Evolutionary conservation across 2,797 vertebrate genomes (phyloP), one percentile per base, ranked within the genome.

Genomic region (Acanthopagrus latus): DNA sequence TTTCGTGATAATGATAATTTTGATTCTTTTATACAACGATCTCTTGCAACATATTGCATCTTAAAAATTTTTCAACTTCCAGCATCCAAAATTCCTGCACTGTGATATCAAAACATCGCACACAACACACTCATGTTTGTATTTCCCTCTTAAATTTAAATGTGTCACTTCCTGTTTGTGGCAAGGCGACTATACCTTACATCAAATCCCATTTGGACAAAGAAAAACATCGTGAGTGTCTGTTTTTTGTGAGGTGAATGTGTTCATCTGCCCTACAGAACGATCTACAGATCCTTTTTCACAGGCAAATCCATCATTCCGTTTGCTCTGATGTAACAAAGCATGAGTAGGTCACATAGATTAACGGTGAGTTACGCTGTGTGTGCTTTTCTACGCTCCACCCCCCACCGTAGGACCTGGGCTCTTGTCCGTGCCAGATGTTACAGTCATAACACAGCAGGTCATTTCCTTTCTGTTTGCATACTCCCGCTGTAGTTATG

Each of bases 361-460:
- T 88, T 86, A 84, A 72, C 70, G 67, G 20, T 43, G 78, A 83
- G 82, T 85, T 82, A 83, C 58, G 58, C 52, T 43, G 50, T 54
- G 50, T 54, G 56, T n/a, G 50, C 71, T 60, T 80, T 71, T 33
- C 27, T 4, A 52, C 29, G 38, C 75, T 56, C 27, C 50, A 66
- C 27, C 27, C 9, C 21, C 60, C 58, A 52, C 79, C 67, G 66
- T 54, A 64, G 54, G 59, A 74, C 71, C 74, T 88, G 78, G 73
- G 66, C 74, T 74, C 87, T 88, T 77, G 87, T 89, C 88, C 64
- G 71, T 70, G 75, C 90, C 94, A 95, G 92, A 94, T 95, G 93
- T 94, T 90, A 69, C 84, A 86, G 78, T 83, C 70, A 74, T 84
- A 90, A 83, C 64, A 66, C 75, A 80, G 75, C 12, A 69, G 83